phyloP scores from a whole-genome alignment of 2,888 invertebrate genomes.

The Pammene fasciana region DNA sequence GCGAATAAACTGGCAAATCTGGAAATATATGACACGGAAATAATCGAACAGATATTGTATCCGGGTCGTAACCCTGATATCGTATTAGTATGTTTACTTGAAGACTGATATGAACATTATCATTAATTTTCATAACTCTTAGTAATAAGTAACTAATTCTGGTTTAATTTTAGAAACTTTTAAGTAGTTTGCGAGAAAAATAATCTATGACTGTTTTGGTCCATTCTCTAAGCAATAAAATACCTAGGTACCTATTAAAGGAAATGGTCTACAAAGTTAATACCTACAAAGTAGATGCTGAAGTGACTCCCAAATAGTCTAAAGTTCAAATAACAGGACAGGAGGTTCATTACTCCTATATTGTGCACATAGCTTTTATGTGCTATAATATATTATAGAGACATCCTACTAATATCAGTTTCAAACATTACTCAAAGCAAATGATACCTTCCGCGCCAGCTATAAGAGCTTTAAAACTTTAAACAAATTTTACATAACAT shows the following conservation, averaged over 20 bases:
- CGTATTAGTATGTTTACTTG: slow-evolving; percentile 6
- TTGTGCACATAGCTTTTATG: background rate
- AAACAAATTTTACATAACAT: slow-evolving; percentile 4
- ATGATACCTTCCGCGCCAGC: background rate
- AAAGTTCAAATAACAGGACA: slow-evolving; percentile 20
- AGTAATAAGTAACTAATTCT: background rate
- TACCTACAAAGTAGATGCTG: too few species aligned
- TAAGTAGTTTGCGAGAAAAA: too few species aligned
- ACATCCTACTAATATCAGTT: slow-evolving; percentile 7
- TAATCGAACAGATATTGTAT: slow-evolving; percentile 11
- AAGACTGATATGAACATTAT: background rate
- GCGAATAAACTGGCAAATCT: too few species aligned
- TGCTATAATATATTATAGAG: background rate
- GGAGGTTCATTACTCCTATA: slow-evolving; percentile 19
- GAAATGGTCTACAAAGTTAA: too few species aligned
- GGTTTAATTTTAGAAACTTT: background rate
- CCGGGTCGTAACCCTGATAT: slow-evolving; percentile 25
- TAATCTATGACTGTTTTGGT: too few species aligned
- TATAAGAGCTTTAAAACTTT: background rate
- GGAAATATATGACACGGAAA: background rate
- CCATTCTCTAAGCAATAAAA: too few species aligned
- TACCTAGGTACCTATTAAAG: too few species aligned
- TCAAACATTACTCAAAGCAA: background rate
- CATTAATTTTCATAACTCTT: background rate
- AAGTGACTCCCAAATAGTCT: slow-evolving; percentile 1